A percentile compares a stretch with the other conserved stretches of the same genome.
phyloP scores from a whole-genome alignment of 35 echinoderm and acorn worm species.

The Stichopus chloronotus region DNA sequence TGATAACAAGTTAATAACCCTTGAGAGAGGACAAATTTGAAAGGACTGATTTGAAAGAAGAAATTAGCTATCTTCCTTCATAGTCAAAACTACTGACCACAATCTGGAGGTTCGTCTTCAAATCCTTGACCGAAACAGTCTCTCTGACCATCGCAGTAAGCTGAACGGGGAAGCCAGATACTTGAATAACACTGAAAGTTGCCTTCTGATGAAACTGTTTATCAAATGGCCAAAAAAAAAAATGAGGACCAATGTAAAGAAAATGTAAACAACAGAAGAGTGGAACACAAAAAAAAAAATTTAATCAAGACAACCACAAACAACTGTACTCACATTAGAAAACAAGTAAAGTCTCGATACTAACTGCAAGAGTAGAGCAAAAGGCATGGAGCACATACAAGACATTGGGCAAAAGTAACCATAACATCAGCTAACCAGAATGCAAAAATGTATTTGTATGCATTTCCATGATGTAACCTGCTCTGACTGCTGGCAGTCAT shows the following conservation, averaged over 20 bases:
- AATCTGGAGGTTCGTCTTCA: slow-evolving; percentile 7
- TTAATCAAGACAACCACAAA: not conserved
- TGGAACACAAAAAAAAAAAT: not conserved
- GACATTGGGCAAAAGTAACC: no score
- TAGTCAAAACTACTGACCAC: not conserved
- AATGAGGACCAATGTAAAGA: not conserved
- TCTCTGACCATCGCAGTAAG: not conserved
- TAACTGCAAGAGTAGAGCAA: not conserved
- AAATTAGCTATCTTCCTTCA: not conserved
- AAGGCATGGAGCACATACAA: not conserved
- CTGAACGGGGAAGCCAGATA: not conserved
- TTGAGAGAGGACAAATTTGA: not conserved
- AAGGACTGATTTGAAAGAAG: not conserved
- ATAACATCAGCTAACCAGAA: no score
- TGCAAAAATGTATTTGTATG: no score
- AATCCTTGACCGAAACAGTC: slow-evolving; percentile 6
- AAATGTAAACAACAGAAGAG: not conserved
- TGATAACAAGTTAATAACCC: no score
- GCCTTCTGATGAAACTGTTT: not conserved
- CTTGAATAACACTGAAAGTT: slow-evolving; percentile 32
- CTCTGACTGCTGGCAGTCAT: no score
- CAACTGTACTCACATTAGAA: not conserved
- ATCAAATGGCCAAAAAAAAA: not conserved
- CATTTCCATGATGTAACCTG: no score
- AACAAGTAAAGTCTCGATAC: not conserved